Conservation (phyloP, 2,113 vertebrate genomes). For the Strix uralensis region DNA sequence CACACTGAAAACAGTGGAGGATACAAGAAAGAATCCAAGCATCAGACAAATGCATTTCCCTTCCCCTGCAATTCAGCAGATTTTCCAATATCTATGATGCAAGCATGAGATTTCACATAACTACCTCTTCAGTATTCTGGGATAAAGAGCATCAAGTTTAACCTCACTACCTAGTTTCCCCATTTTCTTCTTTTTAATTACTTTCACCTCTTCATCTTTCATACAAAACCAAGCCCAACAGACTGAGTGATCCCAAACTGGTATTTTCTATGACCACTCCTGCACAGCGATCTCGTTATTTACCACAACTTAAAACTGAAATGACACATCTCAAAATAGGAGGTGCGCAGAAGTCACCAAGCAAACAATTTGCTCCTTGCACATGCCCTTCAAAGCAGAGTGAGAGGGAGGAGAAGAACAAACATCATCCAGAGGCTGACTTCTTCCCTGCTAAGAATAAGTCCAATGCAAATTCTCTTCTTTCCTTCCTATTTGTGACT, state of each 20-base stretch:
- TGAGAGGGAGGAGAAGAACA: not conserved
- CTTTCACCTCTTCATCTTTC: not conserved
- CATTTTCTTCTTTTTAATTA: not conserved
- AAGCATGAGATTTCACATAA: not conserved
- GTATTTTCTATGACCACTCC: not conserved
- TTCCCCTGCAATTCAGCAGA: not conserved
- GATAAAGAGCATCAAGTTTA: not conserved
- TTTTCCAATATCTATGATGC: not conserved
- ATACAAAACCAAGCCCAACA: not conserved
- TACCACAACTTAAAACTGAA: not conserved
- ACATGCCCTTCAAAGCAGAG: not conserved
- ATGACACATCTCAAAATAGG: not conserved
- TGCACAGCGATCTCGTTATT: fast-evolving
- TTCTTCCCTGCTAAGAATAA: not conserved
- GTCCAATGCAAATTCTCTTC: not conserved
- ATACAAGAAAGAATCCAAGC: not conserved
- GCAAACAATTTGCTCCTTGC: not conserved
- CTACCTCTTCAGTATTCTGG: not conserved
- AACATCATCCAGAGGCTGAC: not conserved
- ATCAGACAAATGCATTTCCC: not conserved
- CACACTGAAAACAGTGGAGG: fast-evolving
- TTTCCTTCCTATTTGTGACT: not conserved
- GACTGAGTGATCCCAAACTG: not conserved
- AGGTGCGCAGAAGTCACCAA: not conserved
- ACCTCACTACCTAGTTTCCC: not conserved